Evolutionary conservation across 2,113 vertebrate genomes (phyloP).

Genomic region (Odontophorus gujanensis): DNA sequence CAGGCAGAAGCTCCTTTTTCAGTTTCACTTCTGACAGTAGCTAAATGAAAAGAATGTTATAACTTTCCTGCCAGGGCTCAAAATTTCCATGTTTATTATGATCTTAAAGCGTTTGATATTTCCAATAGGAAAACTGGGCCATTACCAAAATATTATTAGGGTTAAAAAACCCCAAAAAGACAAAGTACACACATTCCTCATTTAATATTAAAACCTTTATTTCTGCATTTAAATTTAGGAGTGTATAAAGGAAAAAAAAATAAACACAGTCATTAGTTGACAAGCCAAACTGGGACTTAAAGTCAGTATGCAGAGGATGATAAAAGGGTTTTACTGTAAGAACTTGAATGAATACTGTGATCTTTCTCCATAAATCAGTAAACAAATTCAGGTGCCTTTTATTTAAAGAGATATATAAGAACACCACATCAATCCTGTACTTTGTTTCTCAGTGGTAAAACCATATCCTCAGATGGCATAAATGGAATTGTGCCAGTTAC

Average conservation of each 20-base stretch:
- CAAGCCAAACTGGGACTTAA: background rate
- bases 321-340: background rate
- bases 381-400: background rate
- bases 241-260: background rate
- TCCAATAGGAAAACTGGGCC: background rate
- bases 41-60: slow-evolving; percentile 73
- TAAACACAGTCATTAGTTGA: background rate
- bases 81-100: background rate
- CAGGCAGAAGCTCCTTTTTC: slow-evolving; percentile 84
- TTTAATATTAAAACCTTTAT: background rate
- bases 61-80: background rate
- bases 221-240: background rate
- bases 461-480: background rate
- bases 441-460: background rate
- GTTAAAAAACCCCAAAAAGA: background rate
- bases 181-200: background rate
- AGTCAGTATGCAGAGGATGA: background rate
- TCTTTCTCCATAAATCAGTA: background rate
- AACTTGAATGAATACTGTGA: background rate
- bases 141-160: background rate
- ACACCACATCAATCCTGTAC: background rate
- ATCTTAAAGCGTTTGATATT: background rate
- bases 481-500: background rate
- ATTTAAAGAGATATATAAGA: background rate
- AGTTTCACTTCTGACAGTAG: slow-evolving; percentile 85